Percentiles rank a stretch among this genome's conserved stretches.
These are phyloP conservation scores for Philhelius pedissequus DNA, from an alignment of 2,888 invertebrate genomes.

Conservation along the genomic window DNA sequence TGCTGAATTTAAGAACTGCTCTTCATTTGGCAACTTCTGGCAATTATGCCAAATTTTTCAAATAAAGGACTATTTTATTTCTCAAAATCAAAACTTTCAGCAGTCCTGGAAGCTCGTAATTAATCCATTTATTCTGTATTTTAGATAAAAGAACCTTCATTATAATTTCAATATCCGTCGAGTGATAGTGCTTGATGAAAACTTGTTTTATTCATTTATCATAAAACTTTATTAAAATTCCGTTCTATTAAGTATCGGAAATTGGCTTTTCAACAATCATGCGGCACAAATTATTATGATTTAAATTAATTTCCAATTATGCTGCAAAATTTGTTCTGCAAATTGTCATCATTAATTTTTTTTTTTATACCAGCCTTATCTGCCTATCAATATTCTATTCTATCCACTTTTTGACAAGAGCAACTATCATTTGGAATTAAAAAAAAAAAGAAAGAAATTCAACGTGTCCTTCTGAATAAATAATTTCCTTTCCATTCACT, in stretches of 20 bases:
- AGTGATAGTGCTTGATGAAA: neutral
- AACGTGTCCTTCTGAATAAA: conserved; percentile 63
- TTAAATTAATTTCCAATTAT: conserved; percentile 54
- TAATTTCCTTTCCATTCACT: conserved; percentile 59
- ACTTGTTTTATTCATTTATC: neutral
- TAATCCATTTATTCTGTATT: no score
- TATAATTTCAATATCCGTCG: neutral
- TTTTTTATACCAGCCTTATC: neutral
- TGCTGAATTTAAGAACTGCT: no score
- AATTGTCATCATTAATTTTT: conserved; percentile 29
- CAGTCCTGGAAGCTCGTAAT: no score
- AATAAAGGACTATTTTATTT: no score
- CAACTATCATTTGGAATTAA: conserved; percentile 23
- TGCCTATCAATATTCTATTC: neutral
- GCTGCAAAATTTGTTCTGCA: conserved; percentile 46
- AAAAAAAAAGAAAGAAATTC: conserved; percentile 19
- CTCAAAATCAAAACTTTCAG: no score
- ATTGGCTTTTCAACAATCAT: neutral
- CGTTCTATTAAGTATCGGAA: neutral
- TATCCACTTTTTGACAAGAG: neutral
- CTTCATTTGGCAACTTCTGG: no score
- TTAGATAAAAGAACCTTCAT: no score
- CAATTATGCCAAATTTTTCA: no score
- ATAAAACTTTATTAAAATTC: neutral
- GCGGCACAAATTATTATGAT: neutral